Conservation (phyloP, 1,140 invertebrate genomes). For the Megalopta genalis region DNA sequence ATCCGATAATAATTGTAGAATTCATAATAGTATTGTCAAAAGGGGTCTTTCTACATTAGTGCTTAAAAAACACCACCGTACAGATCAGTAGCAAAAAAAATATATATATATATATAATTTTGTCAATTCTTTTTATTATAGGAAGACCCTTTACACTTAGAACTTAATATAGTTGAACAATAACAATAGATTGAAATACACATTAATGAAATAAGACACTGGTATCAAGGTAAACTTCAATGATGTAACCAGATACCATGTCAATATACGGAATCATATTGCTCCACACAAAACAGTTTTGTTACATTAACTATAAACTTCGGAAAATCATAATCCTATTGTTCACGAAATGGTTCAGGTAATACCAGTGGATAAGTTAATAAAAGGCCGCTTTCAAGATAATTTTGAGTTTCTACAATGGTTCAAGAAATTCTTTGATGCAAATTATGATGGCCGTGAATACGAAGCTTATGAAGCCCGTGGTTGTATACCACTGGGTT, state of each 20-base stretch:
- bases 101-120: neutral
- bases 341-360: slow-evolving; percentile 84
- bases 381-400: slow-evolving; percentile 99
- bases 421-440: slow-evolving; percentile 99
- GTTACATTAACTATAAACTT: neutral
- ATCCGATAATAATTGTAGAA: neutral
- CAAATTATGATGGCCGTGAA: slow-evolving; percentile 97
- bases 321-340: slow-evolving; percentile 30
- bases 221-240: slow-evolving; percentile 15
- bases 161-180: slow-evolving; percentile 1
- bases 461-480: slow-evolving; percentile 95
- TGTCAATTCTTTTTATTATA: neutral
- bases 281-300: slow-evolving; percentile 14
- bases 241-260: slow-evolving; percentile 8
- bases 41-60: neutral
- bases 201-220: slow-evolving; percentile 16
- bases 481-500: slow-evolving; percentile 86
- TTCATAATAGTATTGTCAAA: neutral
- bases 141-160: slow-evolving; percentile 1
- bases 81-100: neutral
- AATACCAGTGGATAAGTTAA: slow-evolving; percentile 97
- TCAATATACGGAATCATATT: slow-evolving; percentile 43
- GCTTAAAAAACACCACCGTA: neutral
- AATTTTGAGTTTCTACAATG: slow-evolving; percentile 99
- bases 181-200: slow-evolving; percentile 3